Evolutionary conservation across 2,888 invertebrate species (phyloP).

Genomic region (Meliscaeva auricollis): DNA sequence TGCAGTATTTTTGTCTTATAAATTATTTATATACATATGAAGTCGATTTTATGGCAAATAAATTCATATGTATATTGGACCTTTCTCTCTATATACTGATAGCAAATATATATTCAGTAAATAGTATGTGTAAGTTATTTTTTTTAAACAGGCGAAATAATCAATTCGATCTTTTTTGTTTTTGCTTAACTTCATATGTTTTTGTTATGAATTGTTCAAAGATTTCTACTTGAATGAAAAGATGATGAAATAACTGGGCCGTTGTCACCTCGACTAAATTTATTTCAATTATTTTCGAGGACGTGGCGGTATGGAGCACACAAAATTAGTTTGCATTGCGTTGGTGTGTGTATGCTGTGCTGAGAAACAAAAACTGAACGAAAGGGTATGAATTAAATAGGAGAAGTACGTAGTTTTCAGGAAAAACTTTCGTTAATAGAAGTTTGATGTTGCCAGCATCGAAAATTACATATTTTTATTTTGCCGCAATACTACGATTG

Average conservation of each 20-base stretch:
- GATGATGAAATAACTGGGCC: slow-evolving; percentile 47
- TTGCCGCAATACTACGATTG: too few relatives aligned
- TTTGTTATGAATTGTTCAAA: slow-evolving; percentile 81
- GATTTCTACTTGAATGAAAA: slow-evolving; percentile 82
- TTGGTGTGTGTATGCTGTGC: not conserved
- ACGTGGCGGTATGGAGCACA: not conserved
- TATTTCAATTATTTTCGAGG: not conserved
- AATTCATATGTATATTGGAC: slow-evolving; percentile 70
- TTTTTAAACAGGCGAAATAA: slow-evolving; percentile 57
- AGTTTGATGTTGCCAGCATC: too few relatives aligned
- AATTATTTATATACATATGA: slow-evolving; percentile 42
- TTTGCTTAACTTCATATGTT: slow-evolving; percentile 61
- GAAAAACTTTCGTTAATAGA: too few relatives aligned
- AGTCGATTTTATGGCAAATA: slow-evolving; percentile 52
- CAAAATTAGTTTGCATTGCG: not conserved
- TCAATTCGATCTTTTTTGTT: slow-evolving; percentile 42
- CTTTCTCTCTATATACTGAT: slow-evolving; percentile 21
- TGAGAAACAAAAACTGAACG: too few relatives aligned
- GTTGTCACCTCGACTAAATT: slow-evolving; percentile 35
- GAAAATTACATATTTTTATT: too few relatives aligned
- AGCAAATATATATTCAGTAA: slow-evolving; percentile 7
- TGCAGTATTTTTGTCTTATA: slow-evolving; percentile 9
- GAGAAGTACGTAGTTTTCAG: too few relatives aligned
- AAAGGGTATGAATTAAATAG: too few relatives aligned
- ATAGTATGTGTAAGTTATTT: slow-evolving; percentile 31